Conservation (phyloP, 2,888 invertebrate genomes). For the Machimus rusticus region DNA sequence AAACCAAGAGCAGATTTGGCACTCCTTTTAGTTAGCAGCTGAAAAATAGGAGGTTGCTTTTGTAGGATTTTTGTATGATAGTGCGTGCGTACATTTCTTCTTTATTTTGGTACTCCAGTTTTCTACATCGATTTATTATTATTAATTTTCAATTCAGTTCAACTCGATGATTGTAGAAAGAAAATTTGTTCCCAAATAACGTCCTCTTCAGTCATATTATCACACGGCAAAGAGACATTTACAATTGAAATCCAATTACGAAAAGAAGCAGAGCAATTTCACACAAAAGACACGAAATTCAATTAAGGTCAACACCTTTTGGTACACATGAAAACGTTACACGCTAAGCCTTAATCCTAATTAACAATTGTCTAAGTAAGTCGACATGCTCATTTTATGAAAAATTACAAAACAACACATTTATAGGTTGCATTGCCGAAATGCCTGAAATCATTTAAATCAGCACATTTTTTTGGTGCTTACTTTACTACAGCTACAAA, state of each 20-base stretch:
- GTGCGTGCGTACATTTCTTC: too few species aligned
- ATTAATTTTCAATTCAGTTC: too few species aligned
- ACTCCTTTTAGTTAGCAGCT: background rate
- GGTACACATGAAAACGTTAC: background rate
- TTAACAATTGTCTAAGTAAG: background rate
- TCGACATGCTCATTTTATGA: background rate
- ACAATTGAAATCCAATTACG: background rate
- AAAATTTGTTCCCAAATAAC: background rate
- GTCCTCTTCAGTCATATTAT: background rate
- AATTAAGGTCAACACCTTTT: background rate
- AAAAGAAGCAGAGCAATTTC: background rate
- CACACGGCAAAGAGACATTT: background rate
- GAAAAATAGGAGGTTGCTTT: background rate
- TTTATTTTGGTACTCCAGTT: too few species aligned
- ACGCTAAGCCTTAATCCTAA: background rate
- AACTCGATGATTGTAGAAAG: too few species aligned
- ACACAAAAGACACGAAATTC: background rate
- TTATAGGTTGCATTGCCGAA: background rate
- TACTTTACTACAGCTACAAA: background rate
- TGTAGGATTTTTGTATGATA: too few species aligned
- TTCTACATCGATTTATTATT: too few species aligned
- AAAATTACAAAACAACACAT: background rate
- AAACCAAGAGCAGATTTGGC: background rate
- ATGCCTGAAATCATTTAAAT: background rate
- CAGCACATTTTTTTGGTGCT: background rate